Base-by-base conservation (phyloP, 2,113 vertebrate genomes). In the Alethe castanea region DNA sequence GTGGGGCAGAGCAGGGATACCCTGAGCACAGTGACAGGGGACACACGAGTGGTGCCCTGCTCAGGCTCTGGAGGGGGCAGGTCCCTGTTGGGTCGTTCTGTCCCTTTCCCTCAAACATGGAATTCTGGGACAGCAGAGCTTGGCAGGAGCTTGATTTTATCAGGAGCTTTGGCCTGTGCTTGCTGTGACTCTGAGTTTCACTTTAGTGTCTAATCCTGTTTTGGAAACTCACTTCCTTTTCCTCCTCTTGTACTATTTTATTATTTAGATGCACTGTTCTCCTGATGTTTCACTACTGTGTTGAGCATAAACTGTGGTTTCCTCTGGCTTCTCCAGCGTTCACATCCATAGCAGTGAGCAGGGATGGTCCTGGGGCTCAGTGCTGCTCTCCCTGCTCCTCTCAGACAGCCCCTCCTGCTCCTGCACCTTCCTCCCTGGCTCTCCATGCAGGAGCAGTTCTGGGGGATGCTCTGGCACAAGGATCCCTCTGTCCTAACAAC, bases 141-240 rank as follows among this genome's bases (percentile, higher is more conserved):
- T 22, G 18, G 17, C 3, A 14, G 70, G 85, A 64, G 9, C 60
- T 52, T 11, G 56, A 5, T 64, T 14, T 44, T 38, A 8, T 40
- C 65, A 14, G 87, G 74, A 89, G 71, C 56, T 62, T 81, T 17
- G 76, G 65, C 38, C 59, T 40, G 15, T 19, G 74, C 38, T 67
- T 1, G 0, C 25, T 8, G 31, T 3, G 1, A 45, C 53, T 29
- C n/a, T 1, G 12, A 53, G 45, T 81, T 80, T 73, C 69, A 53
- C 50, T 16, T 79, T 61, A 12, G 67, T 17, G 12, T 64, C 67
- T 72, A 86, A 73, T 83, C 72, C 80, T 72, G 76, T 72, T 79
- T 73, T n/a, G 56, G 52, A 85, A 94, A 78, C 57, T 79, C 26
- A 14, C 23, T 96, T 88, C 92, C 69, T 50, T 91, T 91, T 84